These are phyloP conservation scores for Parazoanthus swiftii DNA, from an alignment of 92 coral and sea anemone species.

Conservation along the genomic window DNA sequence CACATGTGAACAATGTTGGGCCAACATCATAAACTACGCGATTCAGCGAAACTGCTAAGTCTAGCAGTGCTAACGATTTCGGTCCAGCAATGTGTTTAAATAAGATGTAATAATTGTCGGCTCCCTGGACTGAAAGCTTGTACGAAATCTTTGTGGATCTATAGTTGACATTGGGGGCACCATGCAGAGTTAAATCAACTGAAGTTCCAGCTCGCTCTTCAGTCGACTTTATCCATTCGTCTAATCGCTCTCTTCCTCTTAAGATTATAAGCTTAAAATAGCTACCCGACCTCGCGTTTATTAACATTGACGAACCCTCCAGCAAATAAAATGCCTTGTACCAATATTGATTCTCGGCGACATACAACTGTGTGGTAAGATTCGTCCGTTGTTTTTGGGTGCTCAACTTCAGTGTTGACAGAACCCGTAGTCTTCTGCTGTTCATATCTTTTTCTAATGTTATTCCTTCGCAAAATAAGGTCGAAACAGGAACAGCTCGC, in stretches of 20 bases:
- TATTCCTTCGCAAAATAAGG: slow-evolving; percentile 78
- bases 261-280: slow-evolving; percentile 74
- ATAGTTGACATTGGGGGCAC: neutral
- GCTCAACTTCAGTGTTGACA: slow-evolving; percentile 47
- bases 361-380: slow-evolving; percentile 60
- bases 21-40: slow-evolving; percentile 69
- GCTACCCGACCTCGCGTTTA: slow-evolving; percentile 69
- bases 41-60: slow-evolving; percentile 48
- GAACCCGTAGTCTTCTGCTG: slow-evolving; percentile 56
- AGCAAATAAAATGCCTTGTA: slow-evolving; percentile 76
- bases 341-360: slow-evolving; percentile 71
- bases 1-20: slow-evolving; percentile 58
- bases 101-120: slow-evolving; percentile 69
- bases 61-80: slow-evolving; percentile 48
- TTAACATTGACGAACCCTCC: slow-evolving; percentile 61
- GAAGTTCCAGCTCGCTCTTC: neutral
- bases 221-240: slow-evolving; percentile 68
- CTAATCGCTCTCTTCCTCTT: slow-evolving; percentile 66
- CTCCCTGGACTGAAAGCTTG: slow-evolving; percentile 49
- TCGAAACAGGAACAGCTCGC: slow-evolving; percentile 71
- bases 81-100: slow-evolving; percentile 57
- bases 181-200: slow-evolving; percentile 21
- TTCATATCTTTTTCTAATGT: slow-evolving; percentile 54
- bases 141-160: slow-evolving; percentile 69
- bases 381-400: slow-evolving; percentile 57